These are phyloP conservation scores for Cyphomyrus plagiostoma DNA, from an alignment of 2,113 vertebrate species.

Conservation along the genomic window DNA sequence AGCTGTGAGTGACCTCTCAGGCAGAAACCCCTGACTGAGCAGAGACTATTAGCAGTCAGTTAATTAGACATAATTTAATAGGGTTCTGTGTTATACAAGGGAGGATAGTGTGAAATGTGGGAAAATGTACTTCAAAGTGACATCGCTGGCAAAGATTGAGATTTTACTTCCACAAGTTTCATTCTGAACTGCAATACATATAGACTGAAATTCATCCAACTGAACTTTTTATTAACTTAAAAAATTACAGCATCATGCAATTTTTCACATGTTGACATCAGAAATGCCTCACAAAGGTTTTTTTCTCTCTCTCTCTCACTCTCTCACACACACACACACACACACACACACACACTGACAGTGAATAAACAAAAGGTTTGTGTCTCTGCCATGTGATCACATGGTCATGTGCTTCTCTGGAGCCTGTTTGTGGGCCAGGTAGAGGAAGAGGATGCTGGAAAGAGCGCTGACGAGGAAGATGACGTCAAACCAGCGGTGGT, in stretches of 20 bases:
- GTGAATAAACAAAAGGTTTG: background rate
- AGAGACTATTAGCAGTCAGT: background rate
- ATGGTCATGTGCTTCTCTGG: slow-evolving; percentile 90
- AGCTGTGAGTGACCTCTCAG: no score
- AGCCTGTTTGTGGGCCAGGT: slow-evolving; percentile 93
- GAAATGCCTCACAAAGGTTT: background rate
- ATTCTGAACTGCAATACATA: background rate
- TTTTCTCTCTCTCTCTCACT: background rate
- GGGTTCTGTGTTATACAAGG: background rate
- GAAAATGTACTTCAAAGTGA: background rate
- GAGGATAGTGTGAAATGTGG: background rate
- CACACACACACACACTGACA: background rate
- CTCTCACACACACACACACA: background rate
- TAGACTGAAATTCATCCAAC: background rate
- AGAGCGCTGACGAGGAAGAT: slow-evolving; percentile 97
- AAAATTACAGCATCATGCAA: slow-evolving; percentile 1
- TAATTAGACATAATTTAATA: background rate
- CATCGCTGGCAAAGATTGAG: background rate
- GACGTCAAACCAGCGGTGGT: slow-evolving; percentile 98
- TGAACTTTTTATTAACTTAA: slow-evolving; percentile 1
- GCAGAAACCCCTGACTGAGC: background rate
- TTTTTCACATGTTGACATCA: background rate
- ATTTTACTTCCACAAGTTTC: background rate
- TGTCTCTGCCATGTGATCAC: slow-evolving; percentile 36
- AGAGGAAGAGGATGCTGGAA: slow-evolving; percentile 96